phyloP scores from a whole-genome alignment of 2,113 vertebrate genomes.

The Leptosomus discolor region DNA sequence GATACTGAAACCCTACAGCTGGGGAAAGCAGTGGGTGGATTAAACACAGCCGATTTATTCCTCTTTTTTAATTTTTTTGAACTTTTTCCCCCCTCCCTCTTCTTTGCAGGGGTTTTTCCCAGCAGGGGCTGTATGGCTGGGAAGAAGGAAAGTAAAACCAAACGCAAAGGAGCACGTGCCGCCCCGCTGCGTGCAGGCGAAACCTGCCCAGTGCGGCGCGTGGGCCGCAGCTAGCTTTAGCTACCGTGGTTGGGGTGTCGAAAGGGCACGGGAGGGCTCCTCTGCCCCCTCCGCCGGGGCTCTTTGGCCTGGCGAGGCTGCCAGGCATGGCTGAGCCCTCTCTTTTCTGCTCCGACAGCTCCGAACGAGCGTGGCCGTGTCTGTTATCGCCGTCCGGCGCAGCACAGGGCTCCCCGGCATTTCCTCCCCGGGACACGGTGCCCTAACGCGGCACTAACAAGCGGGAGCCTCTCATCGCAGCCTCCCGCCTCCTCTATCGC shows the following conservation, averaged over 20 bases:
- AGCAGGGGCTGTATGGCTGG: neutral
- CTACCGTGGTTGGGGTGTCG: neutral
- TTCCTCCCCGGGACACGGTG: neutral
- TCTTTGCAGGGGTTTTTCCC: neutral
- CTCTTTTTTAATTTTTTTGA: neutral
- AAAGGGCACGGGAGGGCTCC: neutral
- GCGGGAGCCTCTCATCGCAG: neutral
- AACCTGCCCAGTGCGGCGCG: neutral
- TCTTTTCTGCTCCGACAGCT: neutral
- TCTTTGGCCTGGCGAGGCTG: neutral
- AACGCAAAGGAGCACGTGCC: neutral
- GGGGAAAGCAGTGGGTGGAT: neutral
- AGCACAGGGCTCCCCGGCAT: neutral
- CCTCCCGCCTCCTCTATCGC: neutral
- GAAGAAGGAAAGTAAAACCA: neutral
- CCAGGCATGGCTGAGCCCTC: accelerated
- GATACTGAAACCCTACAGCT: neutral
- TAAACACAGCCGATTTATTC: neutral
- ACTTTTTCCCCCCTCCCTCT: accelerated
- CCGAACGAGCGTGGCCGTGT: neutral
- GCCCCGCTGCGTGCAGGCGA: accelerated
- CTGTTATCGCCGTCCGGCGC: neutral
- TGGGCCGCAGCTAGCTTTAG: neutral
- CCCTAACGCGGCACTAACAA: neutral
- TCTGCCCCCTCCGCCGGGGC: accelerated